phyloP scores from a whole-genome alignment of 2,113 vertebrate species.

The Lathamus discolor region DNA sequence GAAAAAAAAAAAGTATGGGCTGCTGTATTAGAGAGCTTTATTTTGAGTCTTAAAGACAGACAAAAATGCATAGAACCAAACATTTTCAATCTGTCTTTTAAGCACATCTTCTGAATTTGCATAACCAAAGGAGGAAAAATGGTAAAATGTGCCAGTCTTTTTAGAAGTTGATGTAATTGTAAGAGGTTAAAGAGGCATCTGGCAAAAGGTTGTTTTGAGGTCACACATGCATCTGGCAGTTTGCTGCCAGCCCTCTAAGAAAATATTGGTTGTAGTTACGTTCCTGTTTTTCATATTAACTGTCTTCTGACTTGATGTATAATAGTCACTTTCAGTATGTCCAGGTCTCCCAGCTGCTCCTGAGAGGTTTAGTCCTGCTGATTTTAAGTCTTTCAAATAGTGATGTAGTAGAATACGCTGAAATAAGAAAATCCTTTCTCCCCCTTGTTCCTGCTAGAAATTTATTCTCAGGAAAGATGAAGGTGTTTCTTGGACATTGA shows the following conservation, averaged over 20 bases:
- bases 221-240: conserved; percentile 58
- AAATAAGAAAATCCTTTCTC: not conserved
- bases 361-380: not conserved
- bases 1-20: not conserved
- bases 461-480: not conserved
- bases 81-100: conserved; percentile 7
- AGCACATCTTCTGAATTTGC: conserved; percentile 17
- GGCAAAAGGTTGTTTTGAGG: conserved; percentile 66
- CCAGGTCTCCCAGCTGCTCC: not conserved
- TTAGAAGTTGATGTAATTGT: conserved; percentile 52
- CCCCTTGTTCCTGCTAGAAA: not conserved
- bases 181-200: conserved; percentile 65
- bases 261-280: conserved; percentile 39
- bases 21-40: not conserved
- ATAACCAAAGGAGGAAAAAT: conserved; percentile 39
- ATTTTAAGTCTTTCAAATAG: not conserved
- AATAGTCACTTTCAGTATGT: not conserved
- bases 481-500: not conserved
- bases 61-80: not conserved
- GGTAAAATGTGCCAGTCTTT: conserved; percentile 29
- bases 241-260: conserved; percentile 44
- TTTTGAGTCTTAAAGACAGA: not conserved
- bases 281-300: conserved; percentile 64
- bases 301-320: conserved; percentile 42
- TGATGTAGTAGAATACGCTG: not conserved